Base-by-base conservation (phyloP, 2,888 invertebrate species). In the Ypsolopha scabrella region DNA sequence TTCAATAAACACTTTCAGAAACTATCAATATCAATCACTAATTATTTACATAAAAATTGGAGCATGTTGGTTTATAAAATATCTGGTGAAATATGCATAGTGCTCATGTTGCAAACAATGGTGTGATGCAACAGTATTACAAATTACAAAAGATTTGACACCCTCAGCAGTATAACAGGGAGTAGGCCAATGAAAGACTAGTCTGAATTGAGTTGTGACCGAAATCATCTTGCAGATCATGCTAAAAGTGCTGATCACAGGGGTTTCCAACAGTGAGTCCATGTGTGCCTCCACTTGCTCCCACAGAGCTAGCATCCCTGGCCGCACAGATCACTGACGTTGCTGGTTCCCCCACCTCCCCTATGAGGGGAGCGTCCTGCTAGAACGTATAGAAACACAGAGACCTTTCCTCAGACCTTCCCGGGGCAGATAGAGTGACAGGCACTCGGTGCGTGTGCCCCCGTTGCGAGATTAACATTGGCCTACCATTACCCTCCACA, bases 131-230 rank as follows among this genome's bases (percentile, higher is more conserved):
- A 45, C 8, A 45, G 6, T 33, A 6, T 2, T 38, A 1, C 6
- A 39, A 11, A 10, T 11, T 39, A 39, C 39, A 39, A 1, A 39
- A n/a, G 38, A 3, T 11, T 39, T 46, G 7, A 37, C 57, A 80
- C 85, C 85, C 83, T 88, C 87, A 87, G 87, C 58, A 24, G 45
- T 62, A 53, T 37, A 54, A 53, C 49, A 69, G 79, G 78, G 80
- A 80, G 78, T 74, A 75, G 79, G 88, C 88, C 91, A 91, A 90
- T 87, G 81, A 88, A 89, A 92, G 92, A 93, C 87, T 93, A 93
- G 93, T 93, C 93, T 93, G 93, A 93, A 93, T 93, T 92, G 92
- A 93, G 93, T 93, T 93, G 80, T 91, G 85, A 85, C 77, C 67
- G 37, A 57, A 58, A 71, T 76, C 88, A 91, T 88, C 92, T 91